Percentiles rank a stretch among this genome's conserved stretches.
Evolutionary conservation across 2,113 vertebrate genomes (phyloP).

Genomic region (Theropithecus gelada): DNA sequence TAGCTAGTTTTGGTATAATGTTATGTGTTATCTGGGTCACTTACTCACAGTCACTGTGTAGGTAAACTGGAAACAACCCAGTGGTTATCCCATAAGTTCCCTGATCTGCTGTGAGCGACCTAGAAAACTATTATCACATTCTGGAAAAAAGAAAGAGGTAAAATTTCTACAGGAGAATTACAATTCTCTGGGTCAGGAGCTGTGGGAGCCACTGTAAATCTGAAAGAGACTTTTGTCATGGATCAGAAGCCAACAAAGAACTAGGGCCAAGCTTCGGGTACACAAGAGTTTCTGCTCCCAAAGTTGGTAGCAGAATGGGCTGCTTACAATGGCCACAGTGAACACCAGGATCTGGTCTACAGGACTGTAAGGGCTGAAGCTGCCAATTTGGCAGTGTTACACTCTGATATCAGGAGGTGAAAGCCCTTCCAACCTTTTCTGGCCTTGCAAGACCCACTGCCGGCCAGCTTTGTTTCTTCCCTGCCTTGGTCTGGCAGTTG

Average conservation of each 20-base stretch:
- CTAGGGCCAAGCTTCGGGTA: slow-evolving; percentile 43
- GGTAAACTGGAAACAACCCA: neutral
- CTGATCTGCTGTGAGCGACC: neutral
- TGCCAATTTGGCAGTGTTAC: slow-evolving; percentile 58
- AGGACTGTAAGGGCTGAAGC: slow-evolving; percentile 34
- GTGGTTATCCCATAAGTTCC: neutral
- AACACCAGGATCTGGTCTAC: slow-evolving; percentile 52
- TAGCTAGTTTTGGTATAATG: neutral
- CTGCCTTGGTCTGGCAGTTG: slow-evolving; percentile 71
- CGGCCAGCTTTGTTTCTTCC: slow-evolving; percentile 75
- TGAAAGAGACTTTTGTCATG: slow-evolving; percentile 72
- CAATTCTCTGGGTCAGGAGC: slow-evolving; percentile 56
- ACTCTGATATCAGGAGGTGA: slow-evolving; percentile 53
- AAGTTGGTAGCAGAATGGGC: slow-evolving; percentile 33
- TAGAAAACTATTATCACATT: neutral
- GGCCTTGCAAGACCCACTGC: slow-evolving; percentile 71
- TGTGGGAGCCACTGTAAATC: slow-evolving; percentile 68
- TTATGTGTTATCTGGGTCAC: neutral
- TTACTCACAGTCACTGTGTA: neutral
- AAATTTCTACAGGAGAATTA: slow-evolving; percentile 49
- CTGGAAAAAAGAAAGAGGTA: slow-evolving; percentile 1
- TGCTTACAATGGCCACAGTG: slow-evolving; percentile 14
- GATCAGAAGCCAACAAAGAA: slow-evolving; percentile 51
- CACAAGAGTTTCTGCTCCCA: neutral
- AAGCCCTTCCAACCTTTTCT: slow-evolving; percentile 78